Evolutionary conservation across 1,140 invertebrate species (phyloP).

Genomic region (Oscheius sp.): DNA sequence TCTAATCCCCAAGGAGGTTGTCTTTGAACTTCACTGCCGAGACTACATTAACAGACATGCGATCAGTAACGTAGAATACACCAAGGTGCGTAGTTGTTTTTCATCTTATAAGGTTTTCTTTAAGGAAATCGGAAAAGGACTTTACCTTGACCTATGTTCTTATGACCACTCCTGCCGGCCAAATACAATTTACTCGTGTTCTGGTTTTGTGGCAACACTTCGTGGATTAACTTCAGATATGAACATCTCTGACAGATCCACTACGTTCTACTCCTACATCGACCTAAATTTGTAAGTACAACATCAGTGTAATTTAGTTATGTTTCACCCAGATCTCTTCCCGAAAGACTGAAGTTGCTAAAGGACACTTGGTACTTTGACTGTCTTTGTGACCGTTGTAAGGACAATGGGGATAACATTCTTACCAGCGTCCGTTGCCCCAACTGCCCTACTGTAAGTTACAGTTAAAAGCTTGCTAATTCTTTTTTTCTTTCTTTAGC

Average conservation of each 20-base stretch:
- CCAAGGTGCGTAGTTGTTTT: conserved; percentile 41
- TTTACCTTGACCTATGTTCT: conserved; percentile 58
- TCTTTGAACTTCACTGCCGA: conserved; percentile 59
- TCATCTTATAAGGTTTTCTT: conserved; percentile 11
- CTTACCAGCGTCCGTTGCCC: conserved; percentile 54
- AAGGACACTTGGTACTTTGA: conserved; percentile 60
- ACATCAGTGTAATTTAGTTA: background rate
- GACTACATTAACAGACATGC: conserved; percentile 60
- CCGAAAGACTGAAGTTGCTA: conserved; percentile 53
- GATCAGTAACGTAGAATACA: conserved; percentile 52
- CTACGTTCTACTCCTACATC: conserved; percentile 58
- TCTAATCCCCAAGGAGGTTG: conserved; percentile 45
- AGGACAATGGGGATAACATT: conserved; percentile 49
- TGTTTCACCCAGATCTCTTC: conserved; percentile 25
- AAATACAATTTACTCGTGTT: conserved; percentile 43
- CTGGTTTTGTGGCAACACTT: conserved; percentile 50
- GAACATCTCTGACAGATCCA: conserved; percentile 44
- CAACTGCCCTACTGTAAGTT: background rate
- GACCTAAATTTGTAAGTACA: conserved; percentile 49
- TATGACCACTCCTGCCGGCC: conserved; percentile 58
- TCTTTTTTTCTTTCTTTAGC: background rate
- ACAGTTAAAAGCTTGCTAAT: background rate
- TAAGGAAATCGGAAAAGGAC: conserved; percentile 60
- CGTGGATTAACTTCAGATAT: conserved; percentile 39
- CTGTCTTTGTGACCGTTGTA: conserved; percentile 55